Conservation (phyloP, 2,888 invertebrate genomes). For the Vesta saturnalis region DNA sequence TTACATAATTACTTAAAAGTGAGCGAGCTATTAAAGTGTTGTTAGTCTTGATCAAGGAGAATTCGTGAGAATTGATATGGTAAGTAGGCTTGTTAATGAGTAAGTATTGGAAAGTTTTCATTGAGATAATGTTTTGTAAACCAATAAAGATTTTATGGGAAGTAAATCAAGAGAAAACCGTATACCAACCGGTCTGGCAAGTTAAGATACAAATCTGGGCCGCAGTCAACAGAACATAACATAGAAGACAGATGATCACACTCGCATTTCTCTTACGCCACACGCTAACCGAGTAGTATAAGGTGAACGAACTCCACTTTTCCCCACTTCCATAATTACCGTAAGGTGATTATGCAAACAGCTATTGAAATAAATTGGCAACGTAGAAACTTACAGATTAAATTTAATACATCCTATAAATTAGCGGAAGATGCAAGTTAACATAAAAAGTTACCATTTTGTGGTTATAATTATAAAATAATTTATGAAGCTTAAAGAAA, state of each 20-base stretch:
- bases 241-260: constrained; percentile 45
- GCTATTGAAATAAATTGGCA: constrained; percentile 37
- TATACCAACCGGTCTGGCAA: constrained; percentile 40
- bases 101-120: constrained; percentile 13
- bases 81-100: not conserved
- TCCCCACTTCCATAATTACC: constrained; percentile 39
- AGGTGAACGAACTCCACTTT: constrained; percentile 46
- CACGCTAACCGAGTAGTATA: constrained; percentile 43
- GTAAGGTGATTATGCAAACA: constrained; percentile 45
- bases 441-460: not conserved
- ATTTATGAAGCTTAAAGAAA: not conserved
- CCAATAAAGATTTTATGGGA: constrained; percentile 28
- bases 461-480: not conserved
- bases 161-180: constrained; percentile 37
- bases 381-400: constrained; percentile 21
- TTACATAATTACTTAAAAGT: too few relatives aligned
- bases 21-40: too few relatives aligned
- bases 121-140: constrained; percentile 23
- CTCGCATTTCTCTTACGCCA: constrained; percentile 47
- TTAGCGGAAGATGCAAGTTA: constrained; percentile 7
- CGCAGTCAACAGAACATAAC: constrained; percentile 49
- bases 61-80: not conserved
- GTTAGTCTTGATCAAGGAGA: not conserved
- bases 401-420: constrained; percentile 16
- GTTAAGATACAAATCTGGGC: constrained; percentile 46